A percentile compares a stretch with the other conserved stretches of the same genome.
phyloP scores from a whole-genome alignment of 2,888 invertebrate genomes.

The Metacarcinus magister region DNA sequence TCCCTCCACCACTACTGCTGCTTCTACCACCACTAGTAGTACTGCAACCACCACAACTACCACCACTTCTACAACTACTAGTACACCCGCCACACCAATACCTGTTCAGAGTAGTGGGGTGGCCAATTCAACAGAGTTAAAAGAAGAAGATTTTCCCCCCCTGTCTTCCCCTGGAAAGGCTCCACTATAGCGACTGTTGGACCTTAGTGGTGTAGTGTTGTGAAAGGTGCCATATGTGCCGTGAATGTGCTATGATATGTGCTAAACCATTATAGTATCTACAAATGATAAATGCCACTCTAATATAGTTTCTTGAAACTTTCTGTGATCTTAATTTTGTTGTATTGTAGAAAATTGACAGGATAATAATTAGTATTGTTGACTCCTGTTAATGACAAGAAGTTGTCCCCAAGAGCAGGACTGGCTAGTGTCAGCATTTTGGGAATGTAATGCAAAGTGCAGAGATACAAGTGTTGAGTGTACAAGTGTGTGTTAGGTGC shows the following conservation, averaged over 20 bases:
- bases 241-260: conserved; percentile 76
- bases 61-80: conserved; percentile 44
- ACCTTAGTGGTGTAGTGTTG: conserved; percentile 18
- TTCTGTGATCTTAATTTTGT: conserved; percentile 73
- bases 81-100: conserved; percentile 53
- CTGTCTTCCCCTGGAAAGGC: conserved; percentile 77
- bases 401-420: not conserved
- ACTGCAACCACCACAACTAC: conserved; percentile 27
- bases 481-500: not conserved
- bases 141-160: conserved; percentile 52
- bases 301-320: conserved; percentile 31
- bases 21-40: conserved; percentile 50
- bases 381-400: conserved; percentile 17
- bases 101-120: conserved; percentile 61
- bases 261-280: conserved; percentile 59
- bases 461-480: not conserved
- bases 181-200: conserved; percentile 67
- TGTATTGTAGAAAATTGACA: conserved; percentile 42
- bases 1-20: conserved; percentile 22
- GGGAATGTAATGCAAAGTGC: not conserved
- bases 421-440: conserved; percentile 22
- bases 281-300: not conserved
- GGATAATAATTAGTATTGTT: not conserved
- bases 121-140: conserved; percentile 54
- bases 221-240: conserved; percentile 77